Percentiles rank a stretch among this genome's conserved stretches.
phyloP scores from a whole-genome alignment of 2,797 vertebrate species.

The Lacerta agilis region DNA sequence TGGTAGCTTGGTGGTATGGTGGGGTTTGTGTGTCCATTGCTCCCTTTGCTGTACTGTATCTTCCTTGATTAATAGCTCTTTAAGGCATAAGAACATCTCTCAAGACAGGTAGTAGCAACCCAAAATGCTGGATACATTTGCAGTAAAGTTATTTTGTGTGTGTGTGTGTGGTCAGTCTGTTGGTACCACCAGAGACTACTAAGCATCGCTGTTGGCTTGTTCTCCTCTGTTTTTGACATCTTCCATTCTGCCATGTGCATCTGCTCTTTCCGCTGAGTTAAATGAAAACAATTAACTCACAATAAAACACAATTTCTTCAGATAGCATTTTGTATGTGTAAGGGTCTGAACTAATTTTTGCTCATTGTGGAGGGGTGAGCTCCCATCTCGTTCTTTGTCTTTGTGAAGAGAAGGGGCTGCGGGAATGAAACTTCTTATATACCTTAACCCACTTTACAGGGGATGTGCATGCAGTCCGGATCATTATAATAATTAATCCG shows the following conservation, averaged over 20 bases:
- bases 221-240: not conserved
- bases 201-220: not conserved
- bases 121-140: not conserved
- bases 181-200: not conserved
- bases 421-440: constrained; percentile 37
- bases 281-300: constrained; percentile 34
- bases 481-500: constrained; percentile 64
- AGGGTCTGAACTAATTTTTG: constrained; percentile 30
- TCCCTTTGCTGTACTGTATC: too few relatives aligned
- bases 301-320: constrained; percentile 19
- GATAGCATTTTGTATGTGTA: not conserved
- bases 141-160: not conserved
- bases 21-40: too few relatives aligned
- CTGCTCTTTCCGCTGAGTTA: constrained; percentile 8
- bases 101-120: not conserved
- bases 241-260: constrained; percentile 18
- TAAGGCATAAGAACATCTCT: not conserved
- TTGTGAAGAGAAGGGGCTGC: constrained; percentile 8
- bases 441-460: constrained; percentile 37
- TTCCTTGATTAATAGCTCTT: not conserved
- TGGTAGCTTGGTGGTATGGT: not conserved
- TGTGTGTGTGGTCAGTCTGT: not conserved
- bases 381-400: not conserved
- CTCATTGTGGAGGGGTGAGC: not conserved
- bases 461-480: constrained; percentile 20